A percentile compares a stretch with the other conserved stretches of the same genome.
Evolutionary conservation across 2,797 vertebrate species (phyloP).

Genomic region (Eulemur rubriventer): DNA sequence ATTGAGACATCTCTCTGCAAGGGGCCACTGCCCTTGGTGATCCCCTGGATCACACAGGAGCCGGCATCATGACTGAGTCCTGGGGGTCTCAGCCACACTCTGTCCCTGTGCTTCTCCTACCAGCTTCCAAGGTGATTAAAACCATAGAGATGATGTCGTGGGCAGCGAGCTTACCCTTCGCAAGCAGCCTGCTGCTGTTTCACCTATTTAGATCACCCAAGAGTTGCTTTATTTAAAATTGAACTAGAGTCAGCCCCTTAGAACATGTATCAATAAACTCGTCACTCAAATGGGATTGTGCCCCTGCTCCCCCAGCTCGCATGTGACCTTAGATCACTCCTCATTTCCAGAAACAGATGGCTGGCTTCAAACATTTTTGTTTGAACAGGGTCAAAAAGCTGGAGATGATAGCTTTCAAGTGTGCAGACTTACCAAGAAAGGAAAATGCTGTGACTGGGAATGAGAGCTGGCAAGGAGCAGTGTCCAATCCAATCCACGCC

Average conservation of each 20-base stretch:
- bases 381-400: neutral
- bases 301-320: neutral
- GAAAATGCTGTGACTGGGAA: neutral
- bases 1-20: neutral
- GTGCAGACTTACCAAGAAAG: conserved; percentile 50
- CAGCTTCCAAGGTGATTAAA: neutral
- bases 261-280: conserved; percentile 6
- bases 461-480: neutral
- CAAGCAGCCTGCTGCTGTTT: neutral
- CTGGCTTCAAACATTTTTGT: conserved; percentile 17
- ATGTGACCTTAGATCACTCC: neutral
- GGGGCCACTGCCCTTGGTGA: neutral
- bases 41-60: neutral
- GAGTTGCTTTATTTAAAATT: conserved; percentile 10
- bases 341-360: conserved; percentile 59
- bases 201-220: neutral
- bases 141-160: neutral
- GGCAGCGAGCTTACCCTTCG: neutral
- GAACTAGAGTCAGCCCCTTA: conserved; percentile 8
- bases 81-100: neutral
- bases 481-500: neutral
- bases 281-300: neutral
- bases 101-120: neutral
- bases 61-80: neutral
- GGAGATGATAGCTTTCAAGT: conserved; percentile 8